These are phyloP conservation scores for Girardinus metallicus DNA, from an alignment of 2,797 vertebrate species.

Conservation along the genomic window DNA sequence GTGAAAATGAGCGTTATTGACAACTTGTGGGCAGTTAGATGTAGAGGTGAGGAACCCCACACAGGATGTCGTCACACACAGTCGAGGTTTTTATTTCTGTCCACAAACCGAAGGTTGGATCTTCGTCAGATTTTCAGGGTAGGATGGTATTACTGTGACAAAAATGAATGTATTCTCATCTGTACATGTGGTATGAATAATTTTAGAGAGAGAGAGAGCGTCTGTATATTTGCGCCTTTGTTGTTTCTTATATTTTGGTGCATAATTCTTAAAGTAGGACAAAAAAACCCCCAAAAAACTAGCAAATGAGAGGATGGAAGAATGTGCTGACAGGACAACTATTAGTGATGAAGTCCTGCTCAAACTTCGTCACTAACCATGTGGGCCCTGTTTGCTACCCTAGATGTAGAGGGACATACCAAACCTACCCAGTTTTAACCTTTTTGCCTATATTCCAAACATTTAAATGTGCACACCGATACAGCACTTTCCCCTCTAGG, in stretches of 20 bases:
- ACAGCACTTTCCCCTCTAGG: neutral
- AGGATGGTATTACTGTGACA: neutral
- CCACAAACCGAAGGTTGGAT: neutral
- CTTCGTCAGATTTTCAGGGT: neutral
- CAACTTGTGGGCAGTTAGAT: constrained; percentile 19
- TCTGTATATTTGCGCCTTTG: neutral
- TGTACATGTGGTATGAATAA: too few relatives aligned
- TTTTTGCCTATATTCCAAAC: neutral
- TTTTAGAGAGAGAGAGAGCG: neutral
- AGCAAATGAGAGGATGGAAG: neutral
- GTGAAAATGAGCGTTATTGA: constrained; percentile 23
- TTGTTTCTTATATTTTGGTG: neutral
- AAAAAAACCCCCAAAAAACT: neutral
- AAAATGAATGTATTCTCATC: neutral
- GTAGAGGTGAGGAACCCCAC: neutral
- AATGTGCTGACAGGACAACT: neutral
- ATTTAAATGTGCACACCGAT: neutral
- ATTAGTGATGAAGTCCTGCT: neutral
- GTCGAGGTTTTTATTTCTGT: neutral
- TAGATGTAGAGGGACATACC: neutral
- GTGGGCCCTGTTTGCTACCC: neutral
- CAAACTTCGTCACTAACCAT: neutral
- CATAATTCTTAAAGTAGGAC: neutral
- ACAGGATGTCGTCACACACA: neutral
- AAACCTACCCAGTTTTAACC: neutral